These are phyloP conservation scores for Habrosyne pyritoides DNA, from an alignment of 2,888 invertebrate species.

Conservation along the genomic window DNA sequence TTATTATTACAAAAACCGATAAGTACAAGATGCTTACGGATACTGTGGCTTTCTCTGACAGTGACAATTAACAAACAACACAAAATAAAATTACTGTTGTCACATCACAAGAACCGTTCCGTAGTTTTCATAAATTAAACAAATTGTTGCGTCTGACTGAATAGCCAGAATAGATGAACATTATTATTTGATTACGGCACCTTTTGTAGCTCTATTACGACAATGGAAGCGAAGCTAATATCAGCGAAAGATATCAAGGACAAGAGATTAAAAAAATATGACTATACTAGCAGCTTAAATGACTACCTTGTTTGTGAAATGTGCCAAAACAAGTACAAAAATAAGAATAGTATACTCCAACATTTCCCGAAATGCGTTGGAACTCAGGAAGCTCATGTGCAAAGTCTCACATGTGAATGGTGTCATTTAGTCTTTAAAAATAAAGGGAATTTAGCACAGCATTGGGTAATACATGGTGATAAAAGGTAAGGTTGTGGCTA, in stretches of 20 bases:
- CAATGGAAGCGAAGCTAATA: not conserved
- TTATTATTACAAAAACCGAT: too few relatives aligned
- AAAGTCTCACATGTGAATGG: constrained; percentile 30
- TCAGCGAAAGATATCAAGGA: not conserved
- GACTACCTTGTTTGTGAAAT: constrained; percentile 23
- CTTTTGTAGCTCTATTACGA: not conserved
- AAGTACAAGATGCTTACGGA: too few relatives aligned
- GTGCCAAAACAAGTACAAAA: constrained; percentile 21
- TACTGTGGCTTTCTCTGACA: too few relatives aligned
- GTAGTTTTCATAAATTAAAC: too few relatives aligned
- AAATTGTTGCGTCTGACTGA: too few relatives aligned
- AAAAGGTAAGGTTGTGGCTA: constrained; percentile 20
- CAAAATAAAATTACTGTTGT: too few relatives aligned
- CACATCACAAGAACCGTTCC: too few relatives aligned
- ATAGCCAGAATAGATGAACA: too few relatives aligned
- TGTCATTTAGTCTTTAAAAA: constrained; percentile 41
- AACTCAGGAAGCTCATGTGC: not conserved
- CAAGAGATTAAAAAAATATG: not conserved
- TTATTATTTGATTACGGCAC: too few relatives aligned
- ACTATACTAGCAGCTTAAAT: constrained; percentile 29
- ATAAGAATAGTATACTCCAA: constrained; percentile 11
- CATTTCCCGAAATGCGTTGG: constrained; percentile 12
- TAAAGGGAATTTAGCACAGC: constrained; percentile 37
- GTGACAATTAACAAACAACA: too few relatives aligned
- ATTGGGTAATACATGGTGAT: constrained; percentile 38